These are phyloP conservation scores for Eidolon dupreanum DNA, from an alignment of 2,797 vertebrate genomes.

Conservation along the genomic window DNA sequence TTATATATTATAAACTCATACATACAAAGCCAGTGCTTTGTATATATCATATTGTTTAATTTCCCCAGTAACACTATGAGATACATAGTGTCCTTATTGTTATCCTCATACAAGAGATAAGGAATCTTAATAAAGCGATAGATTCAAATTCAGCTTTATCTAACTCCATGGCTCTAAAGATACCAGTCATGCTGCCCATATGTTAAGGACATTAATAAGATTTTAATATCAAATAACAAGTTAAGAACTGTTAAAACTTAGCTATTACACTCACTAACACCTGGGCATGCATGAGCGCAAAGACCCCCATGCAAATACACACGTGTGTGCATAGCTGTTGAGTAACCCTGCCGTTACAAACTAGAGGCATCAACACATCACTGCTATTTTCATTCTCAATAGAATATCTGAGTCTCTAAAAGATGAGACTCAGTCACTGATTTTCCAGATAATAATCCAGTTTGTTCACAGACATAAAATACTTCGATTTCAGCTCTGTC, in stretches of 20 bases:
- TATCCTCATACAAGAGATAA: background rate
- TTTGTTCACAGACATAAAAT: conserved; percentile 50
- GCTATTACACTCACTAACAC: background rate
- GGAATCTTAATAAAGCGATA: background rate
- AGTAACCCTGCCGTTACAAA: background rate
- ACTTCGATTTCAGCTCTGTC: conserved; percentile 70
- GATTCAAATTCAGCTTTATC: background rate
- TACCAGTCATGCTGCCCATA: background rate
- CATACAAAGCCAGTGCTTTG: background rate
- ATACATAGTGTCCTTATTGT: background rate
- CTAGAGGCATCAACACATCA: background rate
- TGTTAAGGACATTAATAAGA: background rate
- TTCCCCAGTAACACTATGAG: background rate
- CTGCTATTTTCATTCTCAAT: background rate
- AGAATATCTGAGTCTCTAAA: background rate
- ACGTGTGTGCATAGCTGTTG: fast-evolving
- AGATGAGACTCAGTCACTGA: background rate
- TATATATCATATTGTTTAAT: background rate
- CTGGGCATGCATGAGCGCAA: background rate
- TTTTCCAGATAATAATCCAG: conserved; percentile 47
- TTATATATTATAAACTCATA: background rate
- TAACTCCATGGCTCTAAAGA: background rate
- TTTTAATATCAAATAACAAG: background rate
- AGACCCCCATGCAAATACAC: background rate
- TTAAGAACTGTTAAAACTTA: background rate